Base-by-base conservation (phyloP, 2,797 vertebrate genomes). In the Sebastes miniatus region DNA sequence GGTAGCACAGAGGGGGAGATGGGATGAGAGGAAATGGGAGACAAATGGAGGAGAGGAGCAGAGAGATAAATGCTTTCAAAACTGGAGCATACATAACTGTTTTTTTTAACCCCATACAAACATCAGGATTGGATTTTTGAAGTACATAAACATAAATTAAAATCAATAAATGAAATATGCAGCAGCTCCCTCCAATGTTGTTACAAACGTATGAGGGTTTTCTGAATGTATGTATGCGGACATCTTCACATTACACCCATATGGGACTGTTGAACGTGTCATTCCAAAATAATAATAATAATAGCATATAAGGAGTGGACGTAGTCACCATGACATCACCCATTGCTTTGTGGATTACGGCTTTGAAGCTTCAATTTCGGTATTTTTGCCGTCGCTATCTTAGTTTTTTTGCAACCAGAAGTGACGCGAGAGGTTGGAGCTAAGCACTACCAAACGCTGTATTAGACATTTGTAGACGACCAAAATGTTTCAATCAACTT, bases 11-110 rank as follows among this genome's bases (percentile, higher is more conserved):
- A 69, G 70, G 47, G 64, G 61, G 59, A 62, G 69, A 72, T 4
- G 32, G 36, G 73, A 75, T 77, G 73, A n/a, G 74, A 79, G 56
- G 74, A 83, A 83, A 84, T 14, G 8, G 64, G 58, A 74, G 81
- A 86, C 18, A 70, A 81, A 79, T 66, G 25, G 54, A 73, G 68
- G 25, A 50, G 64, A 47, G 8, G 47, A 73, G 67, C 22, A 24
- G 63, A n/a, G 24, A 82, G 67, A 47, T 64, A 18, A 61, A 68
- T 12, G 39, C 63, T 69, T 66, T n/a, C 4, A 82, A 79, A 78
- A 70, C 61, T 43, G 54, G 54, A 73, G 75, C 73, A 66, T 3
- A 12, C 2, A 22, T 27, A 65, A 65, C n/a, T 20, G 36, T 54
- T 47, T 27, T 65, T 27, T 4, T 64, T 22, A 69, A 25, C 16